Percentiles rank a stretch among this genome's conserved stretches.
These are phyloP conservation scores for Octopus sinensis DNA, from an alignment of 1,140 invertebrate species.

Conservation along the genomic window DNA sequence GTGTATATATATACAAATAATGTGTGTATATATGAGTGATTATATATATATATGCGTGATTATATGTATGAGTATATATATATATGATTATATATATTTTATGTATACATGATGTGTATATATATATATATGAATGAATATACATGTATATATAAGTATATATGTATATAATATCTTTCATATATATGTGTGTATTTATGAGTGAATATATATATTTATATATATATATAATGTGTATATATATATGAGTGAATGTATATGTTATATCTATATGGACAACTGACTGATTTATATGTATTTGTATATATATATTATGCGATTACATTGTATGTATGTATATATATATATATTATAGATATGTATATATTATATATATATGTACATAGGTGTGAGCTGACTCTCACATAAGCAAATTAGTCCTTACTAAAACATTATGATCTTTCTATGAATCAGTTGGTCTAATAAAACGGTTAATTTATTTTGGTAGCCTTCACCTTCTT, in stretches of 20 bases:
- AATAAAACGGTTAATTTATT: too few species aligned
- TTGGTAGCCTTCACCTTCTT: too few species aligned
- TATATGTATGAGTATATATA: neutral
- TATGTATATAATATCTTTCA: too few species aligned
- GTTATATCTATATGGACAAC: neutral
- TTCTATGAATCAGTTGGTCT: too few species aligned
- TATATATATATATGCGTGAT: neutral
- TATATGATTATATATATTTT: neutral
- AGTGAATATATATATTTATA: too few species aligned
- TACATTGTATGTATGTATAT: neutral
- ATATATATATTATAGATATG: neutral
- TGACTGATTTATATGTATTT: neutral
- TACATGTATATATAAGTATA: too few species aligned
- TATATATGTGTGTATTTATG: too few species aligned
- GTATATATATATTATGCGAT: neutral
- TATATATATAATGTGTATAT: neutral
- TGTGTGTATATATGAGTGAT: neutral
- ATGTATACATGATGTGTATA: too few species aligned
- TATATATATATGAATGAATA: too few species aligned
- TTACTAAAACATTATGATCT: too few species aligned
- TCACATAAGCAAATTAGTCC: too few species aligned
- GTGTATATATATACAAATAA: neutral
- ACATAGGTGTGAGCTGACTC: neutral
- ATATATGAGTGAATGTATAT: neutral
- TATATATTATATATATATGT: neutral